A percentile compares a stretch with the other conserved stretches of the same genome.
Evolutionary conservation across 2,113 vertebrate species (phyloP).

Genomic region (Harpagus bidentatus): DNA sequence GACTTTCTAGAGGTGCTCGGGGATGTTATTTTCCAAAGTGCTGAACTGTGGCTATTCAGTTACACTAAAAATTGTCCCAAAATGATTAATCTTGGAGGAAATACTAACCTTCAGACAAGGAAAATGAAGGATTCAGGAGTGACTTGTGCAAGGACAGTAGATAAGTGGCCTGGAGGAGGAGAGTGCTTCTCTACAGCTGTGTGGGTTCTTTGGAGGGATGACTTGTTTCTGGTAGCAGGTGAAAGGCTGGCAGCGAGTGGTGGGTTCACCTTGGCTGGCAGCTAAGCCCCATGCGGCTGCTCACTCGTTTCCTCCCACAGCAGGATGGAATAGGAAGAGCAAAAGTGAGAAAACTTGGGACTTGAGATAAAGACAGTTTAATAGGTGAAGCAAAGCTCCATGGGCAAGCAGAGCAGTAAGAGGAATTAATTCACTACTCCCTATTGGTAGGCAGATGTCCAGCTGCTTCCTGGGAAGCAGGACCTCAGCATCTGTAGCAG

Average conservation of each 20-base stretch:
- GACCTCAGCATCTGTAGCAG: background rate
- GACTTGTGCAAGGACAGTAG: background rate
- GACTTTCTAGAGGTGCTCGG: background rate
- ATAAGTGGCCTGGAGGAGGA: background rate
- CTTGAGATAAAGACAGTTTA: background rate
- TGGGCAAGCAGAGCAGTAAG: background rate
- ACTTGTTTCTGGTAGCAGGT: background rate
- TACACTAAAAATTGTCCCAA: background rate
- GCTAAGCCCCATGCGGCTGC: background rate
- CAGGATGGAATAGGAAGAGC: background rate
- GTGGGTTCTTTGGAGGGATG: background rate
- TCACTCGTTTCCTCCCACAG: background rate
- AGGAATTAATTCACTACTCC: background rate
- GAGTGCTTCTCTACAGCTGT: background rate
- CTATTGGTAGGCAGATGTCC: background rate
- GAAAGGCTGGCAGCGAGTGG: fast-evolving
- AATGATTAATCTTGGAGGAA: background rate
- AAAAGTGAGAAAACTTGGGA: background rate
- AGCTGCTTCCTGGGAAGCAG: background rate
- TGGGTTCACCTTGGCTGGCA: background rate
- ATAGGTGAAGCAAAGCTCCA: background rate
- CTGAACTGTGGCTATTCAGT: background rate
- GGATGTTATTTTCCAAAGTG: background rate
- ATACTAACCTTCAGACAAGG: background rate
- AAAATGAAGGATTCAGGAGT: background rate